These are phyloP conservation scores for Amblyopsis hoosieri DNA, from an alignment of 2,797 vertebrate genomes.

Conservation along the genomic window DNA sequence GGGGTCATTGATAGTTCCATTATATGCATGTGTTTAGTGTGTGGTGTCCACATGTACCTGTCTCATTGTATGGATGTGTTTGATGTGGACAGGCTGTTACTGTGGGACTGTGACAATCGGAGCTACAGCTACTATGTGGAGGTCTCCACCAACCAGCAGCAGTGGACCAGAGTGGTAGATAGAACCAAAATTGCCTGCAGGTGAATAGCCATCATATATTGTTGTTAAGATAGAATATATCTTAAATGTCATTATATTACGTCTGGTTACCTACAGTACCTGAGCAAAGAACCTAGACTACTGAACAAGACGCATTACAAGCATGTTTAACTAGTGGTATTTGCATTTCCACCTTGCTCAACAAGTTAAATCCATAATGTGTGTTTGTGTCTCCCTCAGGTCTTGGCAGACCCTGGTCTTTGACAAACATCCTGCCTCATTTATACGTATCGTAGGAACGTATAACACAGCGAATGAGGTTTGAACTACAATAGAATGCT, in stretches of 20 bases:
- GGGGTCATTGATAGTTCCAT: too few species aligned
- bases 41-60: constrained; percentile 3
- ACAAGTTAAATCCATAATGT: neutral
- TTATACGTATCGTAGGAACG: constrained; percentile 96
- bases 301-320: too few species aligned
- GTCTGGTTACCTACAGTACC: too few species aligned
- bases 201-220: constrained; percentile 64
- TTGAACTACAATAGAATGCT: constrained; percentile 27
- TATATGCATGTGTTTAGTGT: constrained; percentile 32
- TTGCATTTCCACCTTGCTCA: too few species aligned
- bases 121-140: constrained; percentile 97
- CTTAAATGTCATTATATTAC: too few species aligned
- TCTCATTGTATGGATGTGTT: neutral
- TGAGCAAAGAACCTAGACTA: too few species aligned
- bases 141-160: constrained; percentile 93
- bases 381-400: constrained; percentile 62
- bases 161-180: constrained; percentile 93
- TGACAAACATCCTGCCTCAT: constrained; percentile 90
- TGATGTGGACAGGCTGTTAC: constrained; percentile 80
- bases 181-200: constrained; percentile 91
- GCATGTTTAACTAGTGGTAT: too few species aligned
- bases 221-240: too few species aligned
- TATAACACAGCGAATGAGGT: constrained; percentile 99
- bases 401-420: constrained; percentile 95
- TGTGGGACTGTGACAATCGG: constrained; percentile 98